Base-by-base conservation (phyloP, 2,888 invertebrate genomes). In the Iselma pallidipennis region DNA sequence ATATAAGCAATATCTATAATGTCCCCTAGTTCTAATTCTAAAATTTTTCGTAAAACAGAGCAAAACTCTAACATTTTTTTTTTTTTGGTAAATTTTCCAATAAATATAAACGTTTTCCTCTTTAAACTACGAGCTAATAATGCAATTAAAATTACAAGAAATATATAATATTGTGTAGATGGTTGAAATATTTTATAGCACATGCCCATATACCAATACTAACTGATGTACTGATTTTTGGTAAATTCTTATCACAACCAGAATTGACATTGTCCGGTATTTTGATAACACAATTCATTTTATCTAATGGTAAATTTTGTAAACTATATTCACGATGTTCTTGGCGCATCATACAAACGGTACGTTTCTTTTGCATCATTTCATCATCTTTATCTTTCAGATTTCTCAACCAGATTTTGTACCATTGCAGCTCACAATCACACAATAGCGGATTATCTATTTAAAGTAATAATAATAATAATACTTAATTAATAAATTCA, bases 371-470 rank as follows among this genome's bases (percentile, higher is more conserved):
- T 75, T 91, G 91, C 87, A 92, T 92, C 89, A 91, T 89, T 79
- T 94, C 93, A 80, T 93, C 94, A 75, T 94, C 93, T 66, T 91
- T 89, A 80, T 92, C 91, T 55, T 90, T 87, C 23, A 92, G 84
- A 62, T 89, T 90, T 64, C 89, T 86, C 72, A 94, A 81, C 89
- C 95, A 92, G 56, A 88, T 89, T 61, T 91, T 89, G 81, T 95
- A 94, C 95, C 96, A 96, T 54, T 89, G 88, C 70, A 96, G 83
- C 73, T 94, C 92, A 78, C 95, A 96, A 74, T 93, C 91, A 79
- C 95, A 96, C 63, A 90, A 85, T 72, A 96, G 82, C 10, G 94
- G 95, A 82, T 96, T 96, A 83, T 94, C 96, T 96, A 81, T 45
- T n/a, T 4, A 50, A 48, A 7, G 9, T 14, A 48, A 14, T 9